Evolutionary conservation across 30 jellyfish, hydroid and myxozoan genomes (phyloP), one percentile per base, ranked within the genome.

Genomic region (Aurelia aurita): DNA sequence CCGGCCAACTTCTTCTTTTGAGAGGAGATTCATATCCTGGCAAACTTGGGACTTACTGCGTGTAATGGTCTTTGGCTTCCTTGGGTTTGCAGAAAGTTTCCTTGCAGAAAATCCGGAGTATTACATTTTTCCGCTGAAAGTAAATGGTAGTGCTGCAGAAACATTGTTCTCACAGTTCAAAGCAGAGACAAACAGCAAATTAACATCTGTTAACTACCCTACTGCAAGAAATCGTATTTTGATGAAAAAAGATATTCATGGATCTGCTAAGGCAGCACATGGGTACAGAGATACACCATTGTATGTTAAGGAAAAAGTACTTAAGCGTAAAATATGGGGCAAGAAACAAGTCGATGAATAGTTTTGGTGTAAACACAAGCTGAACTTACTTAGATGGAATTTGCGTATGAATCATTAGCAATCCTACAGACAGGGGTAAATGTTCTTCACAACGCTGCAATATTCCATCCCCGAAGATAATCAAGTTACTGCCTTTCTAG

Each of bases 71-170:
- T 72, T 34, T 72, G 85, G 85, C 27, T 72, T 72, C 85, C 47
- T 21, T 44, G 71, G 28, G 16, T 26, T 72, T 25, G 71, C 25
- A 35, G 26, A 72, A 9, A 21, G 45, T 23, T 72, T 72, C 53
- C 58, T 72, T 35, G 27, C 47, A 14, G 18, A 72, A n/a, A 12
- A 72, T 53, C 28, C 28, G 0, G 74, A 44, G 15, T 72, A 72
- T 19, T 34, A 72, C 44, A 72, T 72, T 15, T 72, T 8, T 20
- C 85, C 85, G 15, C 44, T 46, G 18, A 72, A 72, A 54, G 47
- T n/a, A 12, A 72, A 72, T 72, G 71, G 85, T 14, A 72, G 85
- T 69, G 80, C 80, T 15, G 80, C 26, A 13, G 80, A 69, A 69
- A 31, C 80, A 44, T n/a, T 69, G 13, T 72, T 72, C 34, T 72